Percentiles rank a stretch among this genome's conserved stretches.
phyloP scores from a whole-genome alignment of 2,797 vertebrate genomes.

The Chelmon rostratus region DNA sequence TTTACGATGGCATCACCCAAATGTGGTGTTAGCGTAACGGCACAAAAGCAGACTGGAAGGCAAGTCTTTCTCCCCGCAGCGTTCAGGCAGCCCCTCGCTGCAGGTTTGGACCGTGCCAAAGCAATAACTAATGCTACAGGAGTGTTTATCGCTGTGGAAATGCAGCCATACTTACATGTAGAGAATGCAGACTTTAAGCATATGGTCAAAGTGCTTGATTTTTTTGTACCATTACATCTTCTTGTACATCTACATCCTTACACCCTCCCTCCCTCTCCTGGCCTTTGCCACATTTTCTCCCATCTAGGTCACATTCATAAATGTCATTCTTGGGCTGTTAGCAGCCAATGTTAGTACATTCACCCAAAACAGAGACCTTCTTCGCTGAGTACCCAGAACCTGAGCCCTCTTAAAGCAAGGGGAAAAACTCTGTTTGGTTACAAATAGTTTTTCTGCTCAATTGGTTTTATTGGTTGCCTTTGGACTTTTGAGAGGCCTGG shows the following conservation, averaged over 20 bases:
- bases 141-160: neutral
- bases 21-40: no score
- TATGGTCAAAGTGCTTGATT: neutral
- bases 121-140: neutral
- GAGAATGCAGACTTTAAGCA: neutral
- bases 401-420: slow-evolving; percentile 43
- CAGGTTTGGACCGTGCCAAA: neutral
- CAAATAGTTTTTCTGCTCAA: slow-evolving; percentile 76
- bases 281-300: slow-evolving; percentile 56
- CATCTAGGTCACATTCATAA: slow-evolving; percentile 65
- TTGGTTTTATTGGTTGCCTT: slow-evolving; percentile 80
- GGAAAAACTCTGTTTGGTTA: slow-evolving; percentile 66
- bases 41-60: no score
- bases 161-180: neutral
- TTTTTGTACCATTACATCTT: no score
- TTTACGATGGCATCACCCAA: neutral
- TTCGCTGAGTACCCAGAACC: slow-evolving; percentile 48
- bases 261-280: slow-evolving; percentile 17
- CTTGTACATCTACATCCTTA: slow-evolving; percentile 28
- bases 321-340: slow-evolving; percentile 61
- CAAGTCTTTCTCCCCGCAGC: no score
- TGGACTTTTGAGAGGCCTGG: slow-evolving; percentile 61
- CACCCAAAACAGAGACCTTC: slow-evolving; percentile 55
- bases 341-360: slow-evolving; percentile 46
- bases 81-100: neutral